Percentiles rank a stretch among this genome's conserved stretches.
Evolutionary conservation across 2,888 invertebrate genomes (phyloP).

Genomic region (Agonum fuliginosum): DNA sequence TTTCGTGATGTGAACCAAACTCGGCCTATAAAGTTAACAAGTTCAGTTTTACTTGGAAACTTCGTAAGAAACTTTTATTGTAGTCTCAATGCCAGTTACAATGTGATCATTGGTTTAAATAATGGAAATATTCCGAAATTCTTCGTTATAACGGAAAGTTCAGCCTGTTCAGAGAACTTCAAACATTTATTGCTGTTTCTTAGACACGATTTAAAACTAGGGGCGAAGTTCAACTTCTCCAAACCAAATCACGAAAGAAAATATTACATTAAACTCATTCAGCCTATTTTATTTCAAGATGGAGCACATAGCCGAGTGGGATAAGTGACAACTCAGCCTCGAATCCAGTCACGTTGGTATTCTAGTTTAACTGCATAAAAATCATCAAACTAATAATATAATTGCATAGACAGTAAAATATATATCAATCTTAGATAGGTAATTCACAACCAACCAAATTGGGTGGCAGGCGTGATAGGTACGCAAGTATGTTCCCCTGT

Average conservation of each 20-base stretch:
- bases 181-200: constrained; percentile 48
- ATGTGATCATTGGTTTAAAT: constrained; percentile 43
- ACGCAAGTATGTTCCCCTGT: too few species aligned
- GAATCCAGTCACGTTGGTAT: too few species aligned
- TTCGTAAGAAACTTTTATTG: constrained; percentile 50
- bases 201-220: constrained; percentile 24
- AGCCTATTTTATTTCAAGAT: not conserved
- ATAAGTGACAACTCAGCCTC: too few species aligned
- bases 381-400: too few species aligned
- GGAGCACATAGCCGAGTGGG: too few species aligned
- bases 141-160: constrained; percentile 45
- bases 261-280: too few species aligned
- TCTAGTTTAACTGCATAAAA: too few species aligned
- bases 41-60: constrained; percentile 43
- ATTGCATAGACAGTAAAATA: too few species aligned
- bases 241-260: constrained; percentile 3
- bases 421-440: too few species aligned
- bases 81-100: constrained; percentile 51
- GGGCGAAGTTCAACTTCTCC: constrained; percentile 5
- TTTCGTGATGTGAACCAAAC: constrained; percentile 28
- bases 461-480: too few species aligned
- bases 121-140: constrained; percentile 46
- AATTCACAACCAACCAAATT: too few species aligned
- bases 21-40: constrained; percentile 50
- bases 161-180: constrained; percentile 41